These are phyloP conservation scores for Metopia argyrocephala DNA, from an alignment of 2,888 invertebrate species.

Conservation along the genomic window DNA sequence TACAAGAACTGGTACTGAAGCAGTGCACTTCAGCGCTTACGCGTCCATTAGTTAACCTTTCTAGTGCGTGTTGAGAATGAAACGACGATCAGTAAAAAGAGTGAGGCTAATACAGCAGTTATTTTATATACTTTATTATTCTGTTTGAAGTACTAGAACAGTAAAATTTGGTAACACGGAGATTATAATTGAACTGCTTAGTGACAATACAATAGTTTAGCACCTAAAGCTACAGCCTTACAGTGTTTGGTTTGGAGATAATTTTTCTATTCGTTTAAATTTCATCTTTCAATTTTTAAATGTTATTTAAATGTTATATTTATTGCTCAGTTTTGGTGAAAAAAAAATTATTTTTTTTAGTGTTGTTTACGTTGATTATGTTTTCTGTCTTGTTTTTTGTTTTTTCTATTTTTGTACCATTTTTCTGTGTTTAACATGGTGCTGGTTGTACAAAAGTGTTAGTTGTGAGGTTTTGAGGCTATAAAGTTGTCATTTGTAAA, in stretches of 20 bases:
- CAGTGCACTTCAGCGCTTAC: too few species aligned
- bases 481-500: conserved; percentile 43
- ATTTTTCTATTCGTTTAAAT: not conserved
- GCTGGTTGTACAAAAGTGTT: not conserved
- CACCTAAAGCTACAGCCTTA: not conserved
- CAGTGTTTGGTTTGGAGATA: not conserved
- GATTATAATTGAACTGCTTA: too few species aligned
- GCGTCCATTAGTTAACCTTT: too few species aligned
- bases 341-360: not conserved
- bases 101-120: too few species aligned
- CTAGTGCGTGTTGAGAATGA: too few species aligned
- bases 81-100: too few species aligned
- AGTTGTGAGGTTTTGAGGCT: conserved; percentile 13
- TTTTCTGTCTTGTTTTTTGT: not conserved
- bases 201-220: not conserved
- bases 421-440: not conserved
- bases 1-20: too few species aligned
- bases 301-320: not conserved
- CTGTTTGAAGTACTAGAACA: too few species aligned
- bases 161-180: too few species aligned
- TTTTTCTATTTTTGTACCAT: not conserved
- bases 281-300: too few species aligned
- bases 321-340: not conserved
- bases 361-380: not conserved
- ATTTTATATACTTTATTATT: too few species aligned